These are phyloP conservation scores for Cynoglossus semilaevis DNA, from an alignment of 2,113 vertebrate genomes.

Conservation along the genomic window DNA sequence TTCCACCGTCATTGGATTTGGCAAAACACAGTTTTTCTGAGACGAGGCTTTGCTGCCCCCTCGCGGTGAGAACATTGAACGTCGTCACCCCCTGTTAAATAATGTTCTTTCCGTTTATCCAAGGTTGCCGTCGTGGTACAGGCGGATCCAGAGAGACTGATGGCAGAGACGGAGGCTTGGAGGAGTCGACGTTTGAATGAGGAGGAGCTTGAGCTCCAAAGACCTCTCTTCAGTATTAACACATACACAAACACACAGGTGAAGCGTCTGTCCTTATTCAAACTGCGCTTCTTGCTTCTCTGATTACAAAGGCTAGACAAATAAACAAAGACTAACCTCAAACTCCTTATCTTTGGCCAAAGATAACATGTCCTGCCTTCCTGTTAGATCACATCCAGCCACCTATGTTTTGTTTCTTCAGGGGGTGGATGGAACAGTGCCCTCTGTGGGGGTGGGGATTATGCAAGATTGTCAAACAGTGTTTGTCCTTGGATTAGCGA, in stretches of 20 bases:
- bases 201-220: slow-evolving; percentile 80
- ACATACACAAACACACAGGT: slow-evolving; percentile 91
- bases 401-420: slow-evolving; percentile 30
- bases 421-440: slow-evolving; percentile 21
- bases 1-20: slow-evolving; percentile 25
- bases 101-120: slow-evolving; percentile 1
- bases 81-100: neutral
- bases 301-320: slow-evolving; percentile 4
- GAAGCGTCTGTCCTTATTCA: slow-evolving; percentile 12
- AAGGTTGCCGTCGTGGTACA: slow-evolving; percentile 83
- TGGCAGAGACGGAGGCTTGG: slow-evolving; percentile 84
- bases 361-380: neutral
- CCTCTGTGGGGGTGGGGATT: slow-evolving; percentile 14
- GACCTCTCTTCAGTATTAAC: slow-evolving; percentile 84
- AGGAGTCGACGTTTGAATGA: slow-evolving; percentile 72
- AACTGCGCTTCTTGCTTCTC: slow-evolving; percentile 15
- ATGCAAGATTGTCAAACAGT: slow-evolving; percentile 37
- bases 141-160: slow-evolving; percentile 82
- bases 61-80: slow-evolving; percentile 34
- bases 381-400: neutral
- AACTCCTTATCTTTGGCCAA: neutral
- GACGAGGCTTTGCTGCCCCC: slow-evolving; percentile 60
- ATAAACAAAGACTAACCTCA: neutral
- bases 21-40: slow-evolving; percentile 16
- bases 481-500: slow-evolving; percentile 35